Conservation (phyloP, 2,888 invertebrate species). For the Microctonus hyperodae region DNA sequence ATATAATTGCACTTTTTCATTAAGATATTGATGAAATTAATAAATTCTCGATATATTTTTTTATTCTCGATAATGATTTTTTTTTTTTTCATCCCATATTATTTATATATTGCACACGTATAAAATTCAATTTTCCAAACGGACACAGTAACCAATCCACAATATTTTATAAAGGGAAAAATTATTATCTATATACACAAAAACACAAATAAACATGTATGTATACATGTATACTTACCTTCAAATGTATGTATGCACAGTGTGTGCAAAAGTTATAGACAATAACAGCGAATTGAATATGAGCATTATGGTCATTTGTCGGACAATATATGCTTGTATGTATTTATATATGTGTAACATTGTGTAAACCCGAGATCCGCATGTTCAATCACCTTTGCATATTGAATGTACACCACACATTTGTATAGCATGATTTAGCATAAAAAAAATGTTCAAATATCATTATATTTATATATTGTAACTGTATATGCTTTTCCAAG, state of each 20-base stretch:
- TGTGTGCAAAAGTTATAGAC: not conserved
- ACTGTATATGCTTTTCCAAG: not conserved
- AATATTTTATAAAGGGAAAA: not conserved
- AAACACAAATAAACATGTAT: too few species aligned
- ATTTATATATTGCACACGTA: not conserved
- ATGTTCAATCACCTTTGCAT: slow-evolving; percentile 20
- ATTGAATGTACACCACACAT: not conserved
- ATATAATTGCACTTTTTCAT: not conserved
- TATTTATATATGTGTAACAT: not conserved
- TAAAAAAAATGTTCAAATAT: slow-evolving; percentile 1
- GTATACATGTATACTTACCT: not conserved
- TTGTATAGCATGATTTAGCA: slow-evolving; percentile 11
- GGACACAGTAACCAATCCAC: not conserved
- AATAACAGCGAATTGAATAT: not conserved
- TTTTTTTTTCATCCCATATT: not conserved
- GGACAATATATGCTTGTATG: not conserved
- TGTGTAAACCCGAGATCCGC: slow-evolving; percentile 12
- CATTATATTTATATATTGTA: slow-evolving; percentile 3
- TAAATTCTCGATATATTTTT: not conserved
- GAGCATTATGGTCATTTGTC: not conserved
- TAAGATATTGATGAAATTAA: too few species aligned
- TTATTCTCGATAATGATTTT: not conserved
- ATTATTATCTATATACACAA: not conserved
- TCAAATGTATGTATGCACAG: not conserved
- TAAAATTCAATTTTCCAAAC: not conserved